Percentiles rank a stretch among this genome's conserved stretches.
Conservation (phyloP, 2,797 vertebrate genomes). For the Notoglanidium macrostoma region DNA sequence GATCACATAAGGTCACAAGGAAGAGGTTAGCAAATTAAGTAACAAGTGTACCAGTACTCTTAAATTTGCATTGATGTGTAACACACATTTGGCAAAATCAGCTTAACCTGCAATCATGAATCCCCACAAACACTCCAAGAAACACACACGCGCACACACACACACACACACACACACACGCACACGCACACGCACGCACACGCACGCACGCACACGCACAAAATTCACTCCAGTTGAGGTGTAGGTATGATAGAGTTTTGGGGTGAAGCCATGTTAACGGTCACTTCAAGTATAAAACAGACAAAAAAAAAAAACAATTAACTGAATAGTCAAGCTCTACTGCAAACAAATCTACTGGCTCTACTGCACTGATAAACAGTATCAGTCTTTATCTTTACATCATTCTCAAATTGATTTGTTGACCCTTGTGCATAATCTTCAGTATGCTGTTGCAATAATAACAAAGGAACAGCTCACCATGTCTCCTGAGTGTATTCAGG, state of each 20-base stretch:
- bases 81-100: slow-evolving; percentile 26
- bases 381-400: neutral
- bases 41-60: neutral
- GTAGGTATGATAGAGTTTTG: neutral
- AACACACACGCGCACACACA: neutral
- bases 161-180: too few species aligned
- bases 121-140: neutral
- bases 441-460: neutral
- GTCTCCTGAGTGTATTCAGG: slow-evolving; percentile 30
- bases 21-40: slow-evolving; percentile 6
- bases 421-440: slow-evolving; percentile 16
- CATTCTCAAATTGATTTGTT: neutral
- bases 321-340: slow-evolving; percentile 14
- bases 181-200: too few species aligned
- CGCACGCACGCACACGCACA: too few species aligned
- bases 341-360: neutral
- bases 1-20: neutral
- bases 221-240: slow-evolving; percentile 11
- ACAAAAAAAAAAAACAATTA: neutral
- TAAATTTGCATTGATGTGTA: slow-evolving; percentile 15
- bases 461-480: slow-evolving; percentile 3
- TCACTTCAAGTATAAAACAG: slow-evolving; percentile 19
- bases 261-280: slow-evolving; percentile 2
- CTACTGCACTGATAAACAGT: neutral
- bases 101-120: neutral